Conservation (phyloP, 2,113 vertebrate genomes). For the Opisthocomus hoazin region DNA sequence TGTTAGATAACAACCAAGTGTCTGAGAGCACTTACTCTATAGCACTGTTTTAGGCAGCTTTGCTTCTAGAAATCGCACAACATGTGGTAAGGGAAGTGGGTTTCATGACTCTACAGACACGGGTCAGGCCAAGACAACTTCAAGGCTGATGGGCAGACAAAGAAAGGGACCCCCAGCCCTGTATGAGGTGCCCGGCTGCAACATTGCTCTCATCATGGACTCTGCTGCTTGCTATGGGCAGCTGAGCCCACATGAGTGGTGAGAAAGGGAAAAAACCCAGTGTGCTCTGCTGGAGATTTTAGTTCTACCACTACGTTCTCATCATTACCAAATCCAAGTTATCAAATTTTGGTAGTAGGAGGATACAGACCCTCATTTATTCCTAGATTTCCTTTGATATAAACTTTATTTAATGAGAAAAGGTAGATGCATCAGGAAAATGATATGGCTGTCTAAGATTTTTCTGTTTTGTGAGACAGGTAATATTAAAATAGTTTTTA, state of each 20-base stretch:
- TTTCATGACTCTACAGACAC: neutral
- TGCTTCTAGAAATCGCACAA: neutral
- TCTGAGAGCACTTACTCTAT: neutral
- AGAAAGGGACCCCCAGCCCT: neutral
- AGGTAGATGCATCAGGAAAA: neutral
- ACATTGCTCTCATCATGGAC: rapidly evolving
- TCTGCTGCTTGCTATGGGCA: neutral
- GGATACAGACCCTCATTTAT: neutral
- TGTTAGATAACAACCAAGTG: rapidly evolving
- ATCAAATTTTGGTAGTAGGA: neutral
- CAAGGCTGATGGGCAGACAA: neutral
- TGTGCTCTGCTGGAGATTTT: neutral
- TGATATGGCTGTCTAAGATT: neutral
- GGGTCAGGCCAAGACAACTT: neutral
- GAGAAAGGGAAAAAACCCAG: rapidly evolving
- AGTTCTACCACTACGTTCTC: neutral
- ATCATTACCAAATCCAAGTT: neutral
- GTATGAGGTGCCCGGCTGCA: neutral
- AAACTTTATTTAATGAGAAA: neutral
- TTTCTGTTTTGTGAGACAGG: neutral
- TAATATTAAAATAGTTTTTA: neutral
- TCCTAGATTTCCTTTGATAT: neutral
- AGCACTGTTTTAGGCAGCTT: neutral
- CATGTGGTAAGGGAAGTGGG: rapidly evolving
- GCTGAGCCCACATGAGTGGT: rapidly evolving